Evolutionary conservation across 2,888 invertebrate genomes (phyloP).

Genomic region (Palloptera scutellata): DNA sequence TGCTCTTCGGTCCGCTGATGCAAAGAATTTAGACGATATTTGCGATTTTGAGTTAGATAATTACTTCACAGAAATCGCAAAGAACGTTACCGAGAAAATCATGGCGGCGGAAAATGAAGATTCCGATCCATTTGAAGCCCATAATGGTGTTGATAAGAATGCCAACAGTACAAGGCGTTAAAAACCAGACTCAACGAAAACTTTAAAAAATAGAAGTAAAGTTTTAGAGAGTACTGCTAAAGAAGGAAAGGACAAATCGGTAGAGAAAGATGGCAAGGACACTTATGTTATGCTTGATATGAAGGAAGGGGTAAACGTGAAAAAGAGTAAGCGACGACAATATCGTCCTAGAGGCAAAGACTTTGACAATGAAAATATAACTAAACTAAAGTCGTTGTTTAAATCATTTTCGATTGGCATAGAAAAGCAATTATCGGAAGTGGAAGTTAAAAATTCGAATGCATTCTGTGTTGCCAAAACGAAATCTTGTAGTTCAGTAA

Average conservation of each 20-base stretch:
- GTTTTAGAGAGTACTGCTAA: slow-evolving; percentile 23
- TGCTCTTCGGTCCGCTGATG: slow-evolving; percentile 17
- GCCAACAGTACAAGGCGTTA: slow-evolving; percentile 29
- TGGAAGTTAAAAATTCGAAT: slow-evolving; percentile 45
- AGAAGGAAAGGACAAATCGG: slow-evolving; percentile 20
- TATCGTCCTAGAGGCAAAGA: slow-evolving; percentile 53
- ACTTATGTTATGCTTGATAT: slow-evolving; percentile 9
- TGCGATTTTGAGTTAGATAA: slow-evolving; percentile 57
- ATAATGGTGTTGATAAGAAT: slow-evolving; percentile 21
- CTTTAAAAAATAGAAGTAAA: slow-evolving; percentile 24
- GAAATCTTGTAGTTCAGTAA: slow-evolving; percentile 30
- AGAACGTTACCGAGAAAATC: slow-evolving; percentile 62
- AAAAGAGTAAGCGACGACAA: slow-evolving; percentile 43
- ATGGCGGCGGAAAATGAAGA: slow-evolving; percentile 61
- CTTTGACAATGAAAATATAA: slow-evolving; percentile 57
- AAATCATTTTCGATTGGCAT: slow-evolving; percentile 62
- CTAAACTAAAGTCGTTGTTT: slow-evolving; percentile 56
- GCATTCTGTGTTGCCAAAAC: slow-evolving; percentile 27
- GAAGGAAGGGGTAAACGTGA: slow-evolving; percentile 27
- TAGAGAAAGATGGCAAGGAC: no score
- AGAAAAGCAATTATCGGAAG: slow-evolving; percentile 49
- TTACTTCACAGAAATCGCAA: slow-evolving; percentile 62
- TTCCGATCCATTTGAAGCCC: slow-evolving; percentile 41
- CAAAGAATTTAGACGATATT: slow-evolving; percentile 36
- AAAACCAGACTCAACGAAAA: slow-evolving; percentile 31